Evolutionary conservation across 2,888 invertebrate genomes (phyloP), one percentile per base, ranked within the genome.

Genomic region (Pseudococcus jackbeardsleyi): DNA sequence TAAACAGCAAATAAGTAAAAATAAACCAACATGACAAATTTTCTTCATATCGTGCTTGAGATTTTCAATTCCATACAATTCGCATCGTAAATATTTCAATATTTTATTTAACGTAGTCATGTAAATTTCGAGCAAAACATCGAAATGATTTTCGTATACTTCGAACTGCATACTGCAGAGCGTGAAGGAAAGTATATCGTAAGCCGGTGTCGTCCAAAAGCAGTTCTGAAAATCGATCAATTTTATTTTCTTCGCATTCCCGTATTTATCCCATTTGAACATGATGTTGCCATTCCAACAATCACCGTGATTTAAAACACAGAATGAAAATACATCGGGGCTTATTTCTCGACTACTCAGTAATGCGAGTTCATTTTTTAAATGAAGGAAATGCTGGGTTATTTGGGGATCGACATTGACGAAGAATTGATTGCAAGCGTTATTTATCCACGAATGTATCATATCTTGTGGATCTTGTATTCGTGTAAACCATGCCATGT

Each of bases 101-200:
- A 50, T 87, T n/a, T 48, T n/a, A 46, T 89, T 89, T 50, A 89
- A 77, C 22, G 86, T 84, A 19, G 79, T 39, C 1, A 86, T 7
- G 77, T 89, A 89, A 22, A 72, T 42, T 7, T 68, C 22, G 77
- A 86, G 86, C 39, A 89, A 50, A 17, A 88, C 64, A 17, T 89
- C 84, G 5, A 84, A 88, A n/a, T 48, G n/a, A 26, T 86, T 88
- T 48, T 72, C 84, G 33, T 84, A 59, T 1, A 89, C 89, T 1
- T 89, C 89, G 26, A 89, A 88, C 17, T 88, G 54, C 19, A 84
- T 88, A 39, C 85, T 88, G 12, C 86, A 79, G 26, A 89, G 54
- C 0, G 88, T 46, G 79, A 90, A 89, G 17, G 88, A 88, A 0
- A 87, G 59, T 7, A 90, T 68, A 88, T 90, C 90, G 1, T 82